Base-by-base conservation (phyloP, 2,113 vertebrate species). In the Lepus europaeus region DNA sequence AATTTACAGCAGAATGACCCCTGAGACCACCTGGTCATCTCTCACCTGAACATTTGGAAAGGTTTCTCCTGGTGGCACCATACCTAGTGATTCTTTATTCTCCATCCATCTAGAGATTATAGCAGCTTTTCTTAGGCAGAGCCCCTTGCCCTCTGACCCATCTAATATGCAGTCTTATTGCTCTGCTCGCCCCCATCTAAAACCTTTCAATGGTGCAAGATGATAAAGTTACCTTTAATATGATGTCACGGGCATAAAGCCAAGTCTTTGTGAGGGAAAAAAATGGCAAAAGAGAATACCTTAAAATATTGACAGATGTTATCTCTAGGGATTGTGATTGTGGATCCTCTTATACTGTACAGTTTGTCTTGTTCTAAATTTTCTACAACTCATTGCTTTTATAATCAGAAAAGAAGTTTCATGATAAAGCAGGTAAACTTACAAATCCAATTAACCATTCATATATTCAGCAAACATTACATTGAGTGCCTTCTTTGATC, bases 401-500 rank as follows among this genome's bases (percentile, higher is more conserved):
- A 68, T 87, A 77, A 76, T 79, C n/a, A 89, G 85, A 82, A 93
- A 93, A 23, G 63, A 93, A 78, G 12, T 93, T 93, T 49, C 19
- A 61, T 78, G 70, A 87, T 61, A 93, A 86, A 95, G 11, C 59
- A 89, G 19, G 77, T 68, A 5, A 53, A 19, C 17, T 89, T 74
- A 53, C n/a, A 49, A 20, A 90, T 73, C 76, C 45, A 90, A 13
- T 10, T 77, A 45, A 14, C 51, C 33, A 39, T 74, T 76, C 10
- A 59, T 68, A 84, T 11, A 69, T 53, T 92, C 1, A 20, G n/a
- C 10, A 92, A 17, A 16, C 22, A 64, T 69, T 69, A n/a, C 53
- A 56, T 56, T 78, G 31, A 80, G 73, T 89, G 10, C 51, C n/a
- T 49, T 82, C 61, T 76, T 5, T 31, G 63, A 87, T 84, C 10